Evolutionary conservation across 2,797 vertebrate genomes (phyloP), one percentile per base, ranked within the genome.

Genomic region (Arnoldichthys spilopterus): DNA sequence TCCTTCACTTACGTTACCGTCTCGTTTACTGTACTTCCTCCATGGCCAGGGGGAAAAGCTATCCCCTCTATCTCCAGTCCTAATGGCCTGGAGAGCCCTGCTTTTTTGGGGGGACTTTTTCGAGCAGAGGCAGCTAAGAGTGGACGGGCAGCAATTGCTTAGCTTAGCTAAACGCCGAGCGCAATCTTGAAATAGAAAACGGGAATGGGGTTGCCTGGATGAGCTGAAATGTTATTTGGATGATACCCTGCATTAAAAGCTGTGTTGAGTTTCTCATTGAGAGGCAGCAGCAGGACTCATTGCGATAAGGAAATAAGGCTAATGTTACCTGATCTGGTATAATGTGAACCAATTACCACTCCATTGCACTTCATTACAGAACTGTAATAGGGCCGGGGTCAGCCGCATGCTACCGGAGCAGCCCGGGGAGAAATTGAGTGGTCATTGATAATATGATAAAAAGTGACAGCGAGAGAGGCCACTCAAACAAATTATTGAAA

Each of bases 381-480:
- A 86, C 91, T 90, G 93, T 94, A 93, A 94, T 92, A 91, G 92
- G 92, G 92, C 89, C 88, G 85, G 91, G 93, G 92, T 93, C 91
- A 90, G 90, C 82, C 87, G 87, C 90, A 62, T 62, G 85, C 89
- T 91, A 91, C 90, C 89, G 90, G 90, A 93, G 91, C 89, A 85
- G 90, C 90, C 76, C 59, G 85, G 84, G 88, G 87, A 91, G 88
- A 93, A 93, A 93, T 93, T 91, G 92, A 94, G 92, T 90, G 87
- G 93, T 93, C 91, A 90, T 92, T 94, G 93, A 94, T 94, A 94
- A 94, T 94, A 94, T 94, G 93, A 94, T 94, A 94, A 94, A 94
- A 93, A 91, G 86, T 91, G 91, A 93, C 91, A 92, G 92, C 90
- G 90, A 92, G 88, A 90, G 89, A 91, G 90, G 91, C 85, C 90